A percentile compares a stretch with the other conserved stretches of the same genome.
Conservation (phyloP, 2,113 vertebrate genomes). For the Aythya baeri region DNA sequence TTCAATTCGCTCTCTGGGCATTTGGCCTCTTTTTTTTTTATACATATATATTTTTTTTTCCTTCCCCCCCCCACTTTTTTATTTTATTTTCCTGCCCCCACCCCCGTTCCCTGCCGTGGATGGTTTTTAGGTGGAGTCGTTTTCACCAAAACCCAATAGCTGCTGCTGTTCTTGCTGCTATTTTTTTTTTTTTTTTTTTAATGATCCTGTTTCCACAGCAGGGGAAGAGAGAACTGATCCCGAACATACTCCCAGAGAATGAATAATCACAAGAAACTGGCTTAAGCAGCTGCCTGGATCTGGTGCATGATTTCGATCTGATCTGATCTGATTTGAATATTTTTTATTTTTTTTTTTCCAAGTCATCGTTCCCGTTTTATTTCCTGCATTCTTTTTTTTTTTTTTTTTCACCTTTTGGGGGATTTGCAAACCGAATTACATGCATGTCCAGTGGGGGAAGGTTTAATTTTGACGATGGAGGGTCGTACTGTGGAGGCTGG, state of each 20-base stretch:
- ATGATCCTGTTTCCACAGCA: conserved; percentile 72
- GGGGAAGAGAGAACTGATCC: conserved; percentile 75
- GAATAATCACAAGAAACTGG: conserved; percentile 63
- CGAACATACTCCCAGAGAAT: conserved; percentile 55
- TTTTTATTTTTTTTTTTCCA: neutral
- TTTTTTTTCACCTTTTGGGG: conserved; percentile 67
- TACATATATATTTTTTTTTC: no score
- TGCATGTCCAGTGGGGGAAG: conserved; percentile 91
- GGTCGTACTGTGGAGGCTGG: conserved; percentile 99
- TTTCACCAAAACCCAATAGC: conserved; percentile 59
- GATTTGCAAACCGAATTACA: conserved; percentile 88
- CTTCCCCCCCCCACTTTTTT: neutral
- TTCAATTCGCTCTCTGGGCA: no score
- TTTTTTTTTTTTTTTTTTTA: conserved; percentile 15
- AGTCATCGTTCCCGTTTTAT: neutral
- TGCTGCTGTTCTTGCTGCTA: conserved; percentile 44
- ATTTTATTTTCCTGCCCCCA: neutral
- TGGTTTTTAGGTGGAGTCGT: conserved; percentile 66
- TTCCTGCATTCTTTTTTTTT: neutral
- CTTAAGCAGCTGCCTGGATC: conserved; percentile 48
- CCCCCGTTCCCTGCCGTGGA: conserved; percentile 37
- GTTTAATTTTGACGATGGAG: conserved; percentile 99
- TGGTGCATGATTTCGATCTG: conserved; percentile 53
- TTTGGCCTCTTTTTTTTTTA: no score
- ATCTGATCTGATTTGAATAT: conserved; percentile 18